Conservation (phyloP, 2,888 invertebrate genomes). For the Xestia sexstrigata region DNA sequence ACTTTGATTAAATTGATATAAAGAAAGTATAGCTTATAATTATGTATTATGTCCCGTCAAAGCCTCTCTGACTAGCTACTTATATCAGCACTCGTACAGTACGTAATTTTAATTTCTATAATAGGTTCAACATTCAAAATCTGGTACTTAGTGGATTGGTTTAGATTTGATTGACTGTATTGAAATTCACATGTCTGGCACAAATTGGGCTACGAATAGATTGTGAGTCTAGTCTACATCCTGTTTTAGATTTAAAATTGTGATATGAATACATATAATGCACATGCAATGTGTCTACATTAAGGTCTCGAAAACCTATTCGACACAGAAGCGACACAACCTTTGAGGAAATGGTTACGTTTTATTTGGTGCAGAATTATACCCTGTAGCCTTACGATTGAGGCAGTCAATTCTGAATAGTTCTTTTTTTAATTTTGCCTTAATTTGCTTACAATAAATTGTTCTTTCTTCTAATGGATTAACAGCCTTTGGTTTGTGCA, state of each 20-base stretch:
- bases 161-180: not conserved
- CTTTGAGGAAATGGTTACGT: not conserved
- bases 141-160: no score
- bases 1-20: slow-evolving; percentile 57
- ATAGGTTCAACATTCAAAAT: not conserved
- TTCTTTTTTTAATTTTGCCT: not conserved
- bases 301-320: not conserved
- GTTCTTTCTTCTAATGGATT: not conserved
- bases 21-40: slow-evolving; percentile 43
- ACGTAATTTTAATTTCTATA: not conserved
- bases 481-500: not conserved
- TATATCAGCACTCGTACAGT: not conserved
- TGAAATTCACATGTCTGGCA: not conserved
- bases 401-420: not conserved
- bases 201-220: not conserved
- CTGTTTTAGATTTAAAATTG: no score
- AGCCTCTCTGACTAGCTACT: slow-evolving; percentile 28
- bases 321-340: not conserved
- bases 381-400: not conserved
- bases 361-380: not conserved
- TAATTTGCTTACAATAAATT: not conserved
- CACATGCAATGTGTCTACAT: not conserved
- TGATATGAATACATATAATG: not conserved
- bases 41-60: slow-evolving; percentile 26
- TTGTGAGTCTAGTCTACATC: not conserved